A percentile compares a stretch with the other conserved stretches of the same genome.
Evolutionary conservation across 2,797 vertebrate genomes (phyloP).

Genomic region (Gambusia yucatana): DNA sequence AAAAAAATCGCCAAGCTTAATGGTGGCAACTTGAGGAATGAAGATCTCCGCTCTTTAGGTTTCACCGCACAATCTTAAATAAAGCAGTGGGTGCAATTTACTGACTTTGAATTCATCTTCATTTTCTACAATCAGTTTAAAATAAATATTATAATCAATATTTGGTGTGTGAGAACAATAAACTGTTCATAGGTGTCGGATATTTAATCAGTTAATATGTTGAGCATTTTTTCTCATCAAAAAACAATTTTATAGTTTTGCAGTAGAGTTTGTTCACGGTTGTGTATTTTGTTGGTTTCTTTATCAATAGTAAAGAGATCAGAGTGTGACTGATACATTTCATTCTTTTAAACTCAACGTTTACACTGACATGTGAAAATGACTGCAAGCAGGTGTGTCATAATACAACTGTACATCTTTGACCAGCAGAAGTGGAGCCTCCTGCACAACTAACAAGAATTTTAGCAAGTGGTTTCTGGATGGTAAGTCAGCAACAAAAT

Average conservation of each 20-base stretch:
- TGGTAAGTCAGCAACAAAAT: too few relatives aligned
- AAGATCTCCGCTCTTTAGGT: too few relatives aligned
- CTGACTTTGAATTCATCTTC: not conserved
- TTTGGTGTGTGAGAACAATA: not conserved
- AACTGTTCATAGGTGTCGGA: not conserved
- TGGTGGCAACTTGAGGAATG: too few relatives aligned
- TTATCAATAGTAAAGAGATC: too few relatives aligned
- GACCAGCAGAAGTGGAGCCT: too few relatives aligned
- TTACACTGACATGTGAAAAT: too few relatives aligned
- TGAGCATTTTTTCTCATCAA: not conserved
- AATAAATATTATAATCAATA: not conserved
- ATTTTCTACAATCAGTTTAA: not conserved
- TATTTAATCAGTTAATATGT: not conserved
- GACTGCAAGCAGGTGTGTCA: too few relatives aligned
- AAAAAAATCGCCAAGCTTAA: not conserved
- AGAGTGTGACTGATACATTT: not conserved
- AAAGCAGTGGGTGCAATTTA: not conserved
- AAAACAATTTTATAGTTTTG: not conserved
- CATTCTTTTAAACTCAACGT: not conserved
- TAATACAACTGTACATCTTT: too few relatives aligned
- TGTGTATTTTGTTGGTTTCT: too few relatives aligned
- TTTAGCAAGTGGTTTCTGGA: too few relatives aligned
- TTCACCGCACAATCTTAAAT: not conserved
- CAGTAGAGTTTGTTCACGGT: not conserved
- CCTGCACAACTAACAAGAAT: too few relatives aligned